Evolutionary conservation across 2,113 vertebrate genomes (phyloP), one percentile per base, ranked within the genome.

Genomic region (Pseudorasbora parva): DNA sequence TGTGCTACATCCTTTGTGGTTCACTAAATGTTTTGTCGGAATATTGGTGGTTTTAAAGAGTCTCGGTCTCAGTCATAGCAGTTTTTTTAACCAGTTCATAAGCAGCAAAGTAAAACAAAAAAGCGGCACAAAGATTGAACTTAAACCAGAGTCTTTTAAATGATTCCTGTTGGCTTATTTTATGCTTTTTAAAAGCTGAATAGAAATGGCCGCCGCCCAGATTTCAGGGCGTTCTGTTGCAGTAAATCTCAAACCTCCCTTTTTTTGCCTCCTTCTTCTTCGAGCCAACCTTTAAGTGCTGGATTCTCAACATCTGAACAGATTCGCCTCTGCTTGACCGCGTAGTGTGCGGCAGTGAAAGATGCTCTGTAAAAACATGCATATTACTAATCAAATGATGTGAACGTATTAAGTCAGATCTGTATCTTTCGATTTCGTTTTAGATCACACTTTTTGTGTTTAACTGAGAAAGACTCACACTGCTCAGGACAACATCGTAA

Each of bases 401-500:
- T 64, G 75, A 76, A 49, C 66, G 15, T 82, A 81, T 54, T 54
- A 1, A 8, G 81, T 73, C 72, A 79, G 66, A 84, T 78, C 72
- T 84, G 68, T 84, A 81, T 82, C 85, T 84, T 51, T 84, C 57
- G 78, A 41, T 49, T 71, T 87, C 33, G 79, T 64, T 68, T 68
- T 82, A 85, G 59, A 84, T 43, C 69, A 59, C 83, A 79, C 71
- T 77, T 82, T n/a, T 41, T 21, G 59, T 86, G 77, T 84, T 80
- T 71, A 78, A 78, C 37, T 64, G 49, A 81, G 74, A 49, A 78
- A 82, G 75, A 68, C 30, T 68, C 30, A 5, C 64, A 79, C 69
- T 59, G 74, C 86, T 87, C 86, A 87, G 86, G 86, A 84, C 84
- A 79, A 84, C 77, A 74, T 82, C 82, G 82, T 84, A 73, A 84